Evolutionary conservation across 2,113 vertebrate species (phyloP).

Genomic region (Rafetus swinhoei): DNA sequence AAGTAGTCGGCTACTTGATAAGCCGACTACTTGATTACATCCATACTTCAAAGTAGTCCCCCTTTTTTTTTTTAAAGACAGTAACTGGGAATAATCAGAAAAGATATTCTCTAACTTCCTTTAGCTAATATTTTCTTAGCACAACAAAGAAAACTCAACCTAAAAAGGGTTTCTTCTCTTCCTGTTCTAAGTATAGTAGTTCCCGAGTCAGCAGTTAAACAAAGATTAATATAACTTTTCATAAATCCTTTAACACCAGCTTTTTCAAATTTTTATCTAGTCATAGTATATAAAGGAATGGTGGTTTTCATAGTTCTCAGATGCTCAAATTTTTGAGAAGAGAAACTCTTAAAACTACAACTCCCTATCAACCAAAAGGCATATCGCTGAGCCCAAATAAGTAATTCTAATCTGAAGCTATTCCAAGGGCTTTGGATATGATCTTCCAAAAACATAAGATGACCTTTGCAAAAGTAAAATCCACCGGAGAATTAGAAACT

Average conservation of each 20-base stretch:
- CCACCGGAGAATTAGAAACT: neutral
- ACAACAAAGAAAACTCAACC: neutral
- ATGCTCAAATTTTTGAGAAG: neutral
- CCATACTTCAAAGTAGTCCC: neutral
- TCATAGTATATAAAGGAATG: neutral
- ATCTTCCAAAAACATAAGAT: neutral
- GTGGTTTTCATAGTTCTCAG: neutral
- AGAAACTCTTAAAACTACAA: accelerated
- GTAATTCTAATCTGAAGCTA: neutral
- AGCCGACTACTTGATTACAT: no score
- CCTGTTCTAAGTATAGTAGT: neutral
- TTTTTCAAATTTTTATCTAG: neutral
- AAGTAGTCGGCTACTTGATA: no score
- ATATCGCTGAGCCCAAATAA: neutral
- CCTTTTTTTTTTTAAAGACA: neutral
- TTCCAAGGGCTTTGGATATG: neutral
- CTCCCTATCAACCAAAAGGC: neutral
- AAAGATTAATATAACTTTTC: neutral
- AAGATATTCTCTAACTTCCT: neutral
- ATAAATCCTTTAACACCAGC: neutral
- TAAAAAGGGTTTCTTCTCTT: neutral
- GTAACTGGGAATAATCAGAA: neutral
- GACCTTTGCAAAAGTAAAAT: neutral
- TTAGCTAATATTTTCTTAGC: neutral
- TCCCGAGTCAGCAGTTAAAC: neutral